Base-by-base conservation (phyloP, 2,888 invertebrate genomes). In the Dugesia japonica region DNA sequence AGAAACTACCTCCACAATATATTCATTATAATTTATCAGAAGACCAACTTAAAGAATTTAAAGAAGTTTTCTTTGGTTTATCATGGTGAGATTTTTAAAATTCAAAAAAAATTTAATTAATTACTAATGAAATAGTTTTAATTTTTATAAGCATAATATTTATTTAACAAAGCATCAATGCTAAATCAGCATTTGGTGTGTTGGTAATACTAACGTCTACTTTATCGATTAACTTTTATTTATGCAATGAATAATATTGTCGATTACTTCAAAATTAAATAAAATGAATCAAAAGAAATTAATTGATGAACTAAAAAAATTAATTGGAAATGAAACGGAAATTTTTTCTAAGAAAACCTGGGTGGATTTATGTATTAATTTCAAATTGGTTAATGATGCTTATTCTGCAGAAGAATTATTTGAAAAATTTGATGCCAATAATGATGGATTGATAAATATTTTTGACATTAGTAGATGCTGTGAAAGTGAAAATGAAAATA, bases 171-270 rank as follows among this genome's bases (percentile, higher is more conserved):
- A n/a, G n/a, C n/a, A n/a, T n/a, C n/a, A n/a, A n/a, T n/a, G n/a
- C n/a, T n/a, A n/a, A n/a, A n/a, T n/a, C n/a, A n/a, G n/a, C n/a
- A n/a, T n/a, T n/a, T n/a, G n/a, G n/a, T n/a, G n/a, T n/a, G n/a
- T n/a, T n/a, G n/a, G n/a, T n/a, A n/a, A n/a, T n/a, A 38, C 38
- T 56, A 56, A 56, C 4, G 56, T 56, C 56, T 56, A 56, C 56
- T 23, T 56, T 56, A 56, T 56, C 23, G 56, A 56, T 56, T 56
- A 56, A 56, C n/a, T n/a, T 13, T 1, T 56, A 4, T 13, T 56
- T 56, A 4, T 20, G n/a, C 17, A n/a, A n/a, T 56, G 4, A 4
- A 13, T 13, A 9, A 23, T 9, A 38, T 13, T 17, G 17, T 17
- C 17, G 17, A 38, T 13, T 9, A 13, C 9, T 38, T 9, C 17